These are phyloP conservation scores for Euschistus heros DNA, from an alignment of 1,140 invertebrate species.

Conservation along the genomic window DNA sequence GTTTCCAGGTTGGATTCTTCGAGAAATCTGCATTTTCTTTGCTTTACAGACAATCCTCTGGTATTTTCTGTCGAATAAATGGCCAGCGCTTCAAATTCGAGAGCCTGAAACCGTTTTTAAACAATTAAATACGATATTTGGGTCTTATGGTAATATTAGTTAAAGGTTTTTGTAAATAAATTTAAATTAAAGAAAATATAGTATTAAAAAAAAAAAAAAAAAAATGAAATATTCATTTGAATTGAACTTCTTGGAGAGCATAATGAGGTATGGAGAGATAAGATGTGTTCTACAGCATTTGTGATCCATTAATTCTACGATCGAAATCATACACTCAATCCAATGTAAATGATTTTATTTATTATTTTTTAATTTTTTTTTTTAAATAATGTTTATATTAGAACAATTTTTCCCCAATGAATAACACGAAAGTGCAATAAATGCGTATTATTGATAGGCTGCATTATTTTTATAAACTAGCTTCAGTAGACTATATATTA, in stretches of 20 bases:
- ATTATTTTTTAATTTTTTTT: background rate
- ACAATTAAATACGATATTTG: background rate
- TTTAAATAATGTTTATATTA: background rate
- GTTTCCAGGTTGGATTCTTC: conserved; percentile 48
- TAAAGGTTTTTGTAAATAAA: background rate
- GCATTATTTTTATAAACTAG: background rate
- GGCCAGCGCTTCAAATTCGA: background rate
- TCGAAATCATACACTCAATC: background rate
- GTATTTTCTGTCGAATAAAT: conserved; percentile 13
- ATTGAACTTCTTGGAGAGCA: background rate
- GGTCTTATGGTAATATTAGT: background rate
- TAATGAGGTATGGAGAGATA: background rate
- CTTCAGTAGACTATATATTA: background rate
- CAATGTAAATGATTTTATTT: background rate
- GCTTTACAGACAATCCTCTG: conserved; percentile 33
- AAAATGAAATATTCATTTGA: background rate
- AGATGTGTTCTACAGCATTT: background rate
- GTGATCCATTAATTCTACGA: background rate
- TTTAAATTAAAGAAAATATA: background rate
- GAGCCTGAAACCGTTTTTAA: conserved; percentile 26
- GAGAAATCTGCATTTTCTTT: conserved; percentile 51
- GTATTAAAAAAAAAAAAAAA: background rate
- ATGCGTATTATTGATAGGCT: background rate
- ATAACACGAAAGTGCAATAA: background rate
- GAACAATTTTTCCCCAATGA: background rate